A percentile compares a stretch with the other conserved stretches of the same genome.
phyloP scores from a whole-genome alignment of 2,113 vertebrate species.

The Epinephelus fuscoguttatus region DNA sequence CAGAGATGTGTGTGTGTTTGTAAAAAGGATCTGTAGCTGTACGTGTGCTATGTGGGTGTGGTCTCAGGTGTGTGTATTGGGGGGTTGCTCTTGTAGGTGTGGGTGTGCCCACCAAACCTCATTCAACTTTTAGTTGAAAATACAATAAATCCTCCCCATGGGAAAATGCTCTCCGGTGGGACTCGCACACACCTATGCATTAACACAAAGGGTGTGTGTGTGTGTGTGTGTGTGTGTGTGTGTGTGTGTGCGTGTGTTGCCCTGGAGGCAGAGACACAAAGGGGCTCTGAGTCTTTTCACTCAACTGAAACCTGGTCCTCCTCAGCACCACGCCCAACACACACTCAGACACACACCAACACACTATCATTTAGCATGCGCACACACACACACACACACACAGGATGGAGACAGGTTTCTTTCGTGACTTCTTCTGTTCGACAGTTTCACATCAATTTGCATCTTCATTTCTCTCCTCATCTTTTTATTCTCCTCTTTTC shows the following conservation, averaged over 20 bases:
- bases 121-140: conserved; percentile 57
- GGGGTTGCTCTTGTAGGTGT: conserved; percentile 42
- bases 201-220: background rate
- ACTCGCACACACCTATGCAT: conserved; percentile 5
- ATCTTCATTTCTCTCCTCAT: background rate
- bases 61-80: conserved; percentile 48
- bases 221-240: background rate
- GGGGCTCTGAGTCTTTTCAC: conserved; percentile 65
- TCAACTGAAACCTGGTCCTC: conserved; percentile 71
- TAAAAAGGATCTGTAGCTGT: background rate
- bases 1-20: background rate
- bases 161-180: conserved; percentile 38
- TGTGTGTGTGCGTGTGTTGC: conserved; percentile 28
- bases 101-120: conserved; percentile 53
- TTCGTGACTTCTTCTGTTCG: background rate
- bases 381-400: background rate
- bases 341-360: conserved; percentile 11
- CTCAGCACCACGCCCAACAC: conserved; percentile 62
- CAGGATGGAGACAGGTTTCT: background rate
- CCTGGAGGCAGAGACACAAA: conserved; percentile 62
- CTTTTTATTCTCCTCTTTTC: background rate
- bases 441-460: background rate
- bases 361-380: background rate
- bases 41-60: conserved; percentile 16
- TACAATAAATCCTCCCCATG: conserved; percentile 52